Conservation (phyloP, 2,888 invertebrate genomes). For the Macrophya annulata region DNA sequence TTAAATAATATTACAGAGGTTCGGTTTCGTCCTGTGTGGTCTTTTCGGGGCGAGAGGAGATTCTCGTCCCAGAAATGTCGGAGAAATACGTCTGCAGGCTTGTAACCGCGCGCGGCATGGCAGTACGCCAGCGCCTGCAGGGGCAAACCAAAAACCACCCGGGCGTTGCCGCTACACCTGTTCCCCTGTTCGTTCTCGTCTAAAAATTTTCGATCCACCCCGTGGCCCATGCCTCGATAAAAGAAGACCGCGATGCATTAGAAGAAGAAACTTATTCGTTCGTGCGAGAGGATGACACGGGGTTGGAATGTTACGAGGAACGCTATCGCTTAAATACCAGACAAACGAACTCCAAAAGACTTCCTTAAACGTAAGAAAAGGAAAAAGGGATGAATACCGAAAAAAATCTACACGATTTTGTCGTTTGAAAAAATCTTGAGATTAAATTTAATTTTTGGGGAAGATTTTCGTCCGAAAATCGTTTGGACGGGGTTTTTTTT, state of each 20-base stretch:
- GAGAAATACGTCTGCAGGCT: conserved; percentile 20
- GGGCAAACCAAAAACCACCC: conserved; percentile 59
- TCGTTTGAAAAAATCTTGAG: not conserved
- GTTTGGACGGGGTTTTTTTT: not conserved
- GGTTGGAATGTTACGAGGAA: conserved; percentile 43
- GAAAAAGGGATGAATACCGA: not conserved
- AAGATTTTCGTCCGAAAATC: not conserved
- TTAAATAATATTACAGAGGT: conserved; percentile 58
- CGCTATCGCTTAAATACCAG: conserved; percentile 40
- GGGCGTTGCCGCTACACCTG: conserved; percentile 57
- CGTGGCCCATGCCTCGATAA: conserved; percentile 13
- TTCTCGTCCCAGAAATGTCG: conserved; percentile 26
- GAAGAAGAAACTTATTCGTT: conserved; percentile 27
- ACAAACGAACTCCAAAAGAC: not conserved
- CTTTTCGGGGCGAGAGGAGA: not conserved
- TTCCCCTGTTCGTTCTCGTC: conserved; percentile 48
- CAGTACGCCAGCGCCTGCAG: conserved; percentile 44
- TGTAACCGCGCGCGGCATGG: conserved; percentile 28
- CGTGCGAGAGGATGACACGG: conserved; percentile 31
- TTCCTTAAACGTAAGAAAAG: not conserved
- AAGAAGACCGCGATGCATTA: conserved; percentile 16
- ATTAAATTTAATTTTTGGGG: not conserved
- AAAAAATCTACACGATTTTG: not conserved
- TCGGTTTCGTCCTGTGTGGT: conserved; percentile 57
- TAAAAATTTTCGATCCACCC: conserved; percentile 26